phyloP scores from a whole-genome alignment of 2,888 invertebrate genomes.

The Penaeus monodon region DNA sequence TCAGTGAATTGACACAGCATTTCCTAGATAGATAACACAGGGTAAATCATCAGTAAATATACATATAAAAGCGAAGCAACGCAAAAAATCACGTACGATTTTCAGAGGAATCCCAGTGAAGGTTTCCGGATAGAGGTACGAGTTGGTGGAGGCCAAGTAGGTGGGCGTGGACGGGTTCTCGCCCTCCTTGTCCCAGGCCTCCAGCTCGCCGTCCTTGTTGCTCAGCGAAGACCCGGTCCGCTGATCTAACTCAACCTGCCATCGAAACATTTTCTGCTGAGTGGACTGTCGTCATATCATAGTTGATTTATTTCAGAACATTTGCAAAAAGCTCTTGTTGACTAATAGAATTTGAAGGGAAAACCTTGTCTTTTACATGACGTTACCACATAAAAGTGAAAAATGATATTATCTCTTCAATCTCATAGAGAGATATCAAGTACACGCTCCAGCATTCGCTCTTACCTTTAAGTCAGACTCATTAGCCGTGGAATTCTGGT shows the following conservation, averaged over 20 bases:
- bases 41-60: neutral
- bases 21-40: neutral
- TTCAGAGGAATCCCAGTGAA: constrained; percentile 61
- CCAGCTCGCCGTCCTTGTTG: constrained; percentile 58
- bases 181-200: constrained; percentile 56
- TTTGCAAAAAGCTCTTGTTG: too few species aligned
- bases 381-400: too few species aligned
- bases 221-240: constrained; percentile 63
- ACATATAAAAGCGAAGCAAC: neutral
- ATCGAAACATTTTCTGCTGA: neutral
- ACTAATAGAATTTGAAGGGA: too few species aligned
- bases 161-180: constrained; percentile 56
- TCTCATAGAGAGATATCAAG: too few species aligned
- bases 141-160: constrained; percentile 57
- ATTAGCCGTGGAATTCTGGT: constrained; percentile 61
- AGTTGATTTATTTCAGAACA: too few species aligned
- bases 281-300: too few species aligned
- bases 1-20: neutral
- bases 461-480: constrained; percentile 64
- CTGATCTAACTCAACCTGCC: constrained; percentile 63
- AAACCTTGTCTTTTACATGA: too few species aligned
- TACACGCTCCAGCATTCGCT: neutral
- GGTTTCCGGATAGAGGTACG: constrained; percentile 61
- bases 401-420: too few species aligned
- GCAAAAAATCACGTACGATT: constrained; percentile 30